Evolutionary conservation across 2,113 vertebrate species (phyloP).

Genomic region (Spheniscus mendiculus): DNA sequence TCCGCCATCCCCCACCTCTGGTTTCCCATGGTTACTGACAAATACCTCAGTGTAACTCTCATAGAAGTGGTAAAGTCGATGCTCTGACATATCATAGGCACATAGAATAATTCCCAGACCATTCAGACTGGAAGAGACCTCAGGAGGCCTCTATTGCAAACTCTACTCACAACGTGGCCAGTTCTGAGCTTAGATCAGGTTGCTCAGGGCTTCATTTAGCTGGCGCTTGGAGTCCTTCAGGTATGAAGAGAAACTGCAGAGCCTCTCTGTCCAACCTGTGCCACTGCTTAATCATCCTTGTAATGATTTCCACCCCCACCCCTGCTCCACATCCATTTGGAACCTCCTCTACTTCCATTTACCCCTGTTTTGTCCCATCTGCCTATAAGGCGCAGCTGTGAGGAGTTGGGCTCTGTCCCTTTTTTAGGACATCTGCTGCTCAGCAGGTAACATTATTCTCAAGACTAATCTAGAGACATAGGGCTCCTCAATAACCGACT

Average conservation of each 20-base stretch:
- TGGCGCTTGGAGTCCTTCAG: not conserved
- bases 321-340: not conserved
- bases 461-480: not conserved
- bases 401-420: not conserved
- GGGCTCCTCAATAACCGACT: not conserved
- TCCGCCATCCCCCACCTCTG: rapidly evolving
- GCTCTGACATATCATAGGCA: not conserved
- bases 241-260: not conserved
- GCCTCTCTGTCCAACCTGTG: rapidly evolving
- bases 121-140: not conserved
- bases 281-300: not conserved
- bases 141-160: not conserved
- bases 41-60: not conserved
- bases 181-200: not conserved
- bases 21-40: not conserved
- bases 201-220: not conserved
- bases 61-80: rapidly evolving
- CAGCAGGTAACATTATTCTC: not conserved
- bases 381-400: not conserved
- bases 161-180: not conserved
- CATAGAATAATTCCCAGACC: not conserved
- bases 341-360: not conserved
- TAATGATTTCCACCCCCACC: not conserved
- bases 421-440: not conserved
- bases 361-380: not conserved